A percentile compares a stretch with the other conserved stretches of the same genome.
Conservation (phyloP, 2,888 invertebrate species). For the Dorcus hopei region DNA sequence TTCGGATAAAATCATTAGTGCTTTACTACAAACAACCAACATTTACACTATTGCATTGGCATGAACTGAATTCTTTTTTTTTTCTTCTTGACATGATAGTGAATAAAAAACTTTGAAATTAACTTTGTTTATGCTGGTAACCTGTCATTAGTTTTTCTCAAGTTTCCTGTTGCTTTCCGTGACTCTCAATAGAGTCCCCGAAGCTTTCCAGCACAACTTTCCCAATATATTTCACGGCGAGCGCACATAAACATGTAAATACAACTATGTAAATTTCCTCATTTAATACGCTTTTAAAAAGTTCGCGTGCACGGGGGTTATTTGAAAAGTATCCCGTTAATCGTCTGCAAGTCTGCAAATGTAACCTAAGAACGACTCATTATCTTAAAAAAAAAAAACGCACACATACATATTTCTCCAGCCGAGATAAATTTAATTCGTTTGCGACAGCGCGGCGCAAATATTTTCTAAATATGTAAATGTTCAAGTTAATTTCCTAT, state of each 20-base stretch:
- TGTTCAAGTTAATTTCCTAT: background rate
- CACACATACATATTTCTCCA: too few relatives aligned
- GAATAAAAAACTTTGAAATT: too few relatives aligned
- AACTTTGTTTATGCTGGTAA: too few relatives aligned
- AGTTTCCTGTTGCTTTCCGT: background rate
- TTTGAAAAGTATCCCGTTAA: background rate
- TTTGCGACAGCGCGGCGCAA: background rate
- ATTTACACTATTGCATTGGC: too few relatives aligned
- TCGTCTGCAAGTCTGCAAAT: constrained; percentile 1
- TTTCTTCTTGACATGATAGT: too few relatives aligned
- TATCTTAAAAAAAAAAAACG: background rate
- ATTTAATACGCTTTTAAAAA: background rate
- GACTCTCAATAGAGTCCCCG: background rate
- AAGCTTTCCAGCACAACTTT: background rate
- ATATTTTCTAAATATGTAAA: background rate
- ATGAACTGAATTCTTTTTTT: too few relatives aligned
- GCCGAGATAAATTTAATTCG: too few relatives aligned
- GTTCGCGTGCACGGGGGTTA: background rate
- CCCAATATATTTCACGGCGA: background rate
- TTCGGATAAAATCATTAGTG: too few relatives aligned
- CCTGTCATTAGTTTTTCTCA: too few relatives aligned
- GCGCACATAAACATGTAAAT: background rate
- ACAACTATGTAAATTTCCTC: background rate
- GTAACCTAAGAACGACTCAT: background rate
- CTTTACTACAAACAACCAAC: too few relatives aligned